phyloP scores from a whole-genome alignment of 2,888 invertebrate species.

The Patella depressa region DNA sequence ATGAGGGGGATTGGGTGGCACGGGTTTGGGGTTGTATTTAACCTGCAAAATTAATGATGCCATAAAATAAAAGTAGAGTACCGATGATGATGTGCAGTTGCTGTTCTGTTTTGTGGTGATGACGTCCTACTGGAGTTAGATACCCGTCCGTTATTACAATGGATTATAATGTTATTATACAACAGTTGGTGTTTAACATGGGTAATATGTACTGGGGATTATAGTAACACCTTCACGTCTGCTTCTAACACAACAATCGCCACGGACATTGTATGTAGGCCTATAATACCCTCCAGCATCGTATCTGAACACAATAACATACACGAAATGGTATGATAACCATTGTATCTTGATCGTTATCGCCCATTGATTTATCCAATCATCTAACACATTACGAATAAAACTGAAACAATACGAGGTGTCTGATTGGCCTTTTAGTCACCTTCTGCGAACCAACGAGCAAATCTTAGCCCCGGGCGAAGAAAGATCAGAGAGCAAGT shows the following conservation, averaged over 20 bases:
- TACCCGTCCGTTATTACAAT: background rate
- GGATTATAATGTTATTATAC: constrained; percentile 3
- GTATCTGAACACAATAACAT: background rate
- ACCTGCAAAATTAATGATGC: no score
- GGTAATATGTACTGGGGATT: constrained; percentile 2
- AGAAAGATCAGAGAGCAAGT: constrained; percentile 7
- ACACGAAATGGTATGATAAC: constrained; percentile 6
- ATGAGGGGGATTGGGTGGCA: no score
- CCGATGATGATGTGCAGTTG: no score
- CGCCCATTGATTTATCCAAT: constrained; percentile 5
- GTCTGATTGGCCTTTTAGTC: background rate
- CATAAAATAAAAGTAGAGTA: no score
- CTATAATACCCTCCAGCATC: background rate
- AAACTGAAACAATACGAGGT: background rate
- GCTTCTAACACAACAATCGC: background rate
- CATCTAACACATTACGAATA: constrained; percentile 4
- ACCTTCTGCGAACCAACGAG: background rate
- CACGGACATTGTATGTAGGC: background rate
- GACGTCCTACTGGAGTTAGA: no score
- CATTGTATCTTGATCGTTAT: background rate
- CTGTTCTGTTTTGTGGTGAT: no score
- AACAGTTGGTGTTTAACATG: background rate
- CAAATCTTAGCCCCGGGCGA: background rate
- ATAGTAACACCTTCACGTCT: constrained; percentile 1
- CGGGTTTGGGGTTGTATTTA: no score